Evolutionary conservation across 2,888 invertebrate genomes (phyloP).

Genomic region (Drosophila colorata): DNA sequence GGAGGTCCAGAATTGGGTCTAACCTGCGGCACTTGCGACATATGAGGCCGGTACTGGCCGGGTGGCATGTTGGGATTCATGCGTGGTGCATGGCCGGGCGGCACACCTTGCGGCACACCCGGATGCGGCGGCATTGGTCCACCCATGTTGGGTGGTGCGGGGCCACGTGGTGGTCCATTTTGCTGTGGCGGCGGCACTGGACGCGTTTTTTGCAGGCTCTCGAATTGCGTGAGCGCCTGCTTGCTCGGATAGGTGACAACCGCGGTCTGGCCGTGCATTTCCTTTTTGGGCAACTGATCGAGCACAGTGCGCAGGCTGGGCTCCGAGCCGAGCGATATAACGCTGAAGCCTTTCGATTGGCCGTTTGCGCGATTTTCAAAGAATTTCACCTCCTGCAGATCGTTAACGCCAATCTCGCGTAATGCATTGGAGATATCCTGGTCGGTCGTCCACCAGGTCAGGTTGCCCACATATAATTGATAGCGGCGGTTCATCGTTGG

Average conservation of each 20-base stretch:
- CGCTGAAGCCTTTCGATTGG: conserved; percentile 99
- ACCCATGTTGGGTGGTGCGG: conserved; percentile 84
- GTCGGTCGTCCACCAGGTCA: conserved; percentile 99
- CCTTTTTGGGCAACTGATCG: conserved; percentile 97
- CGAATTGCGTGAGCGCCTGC: conserved; percentile 93
- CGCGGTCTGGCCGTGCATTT: conserved; percentile 97
- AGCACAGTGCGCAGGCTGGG: conserved; percentile 94
- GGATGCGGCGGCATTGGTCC: conserved; percentile 86
- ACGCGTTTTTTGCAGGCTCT: conserved; percentile 96
- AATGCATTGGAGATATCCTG: conserved; percentile 97
- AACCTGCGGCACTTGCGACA: conserved; percentile 87
- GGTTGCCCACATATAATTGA: conserved; percentile 98
- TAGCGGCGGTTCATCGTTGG: conserved; percentile 92
- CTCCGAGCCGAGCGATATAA: conserved; percentile 97
- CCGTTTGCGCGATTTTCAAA: conserved; percentile 99
- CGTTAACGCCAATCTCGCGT: conserved; percentile 93
- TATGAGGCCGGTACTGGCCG: conserved; percentile 87
- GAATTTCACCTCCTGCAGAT: conserved; percentile 99
- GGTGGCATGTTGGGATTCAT: conserved; percentile 87
- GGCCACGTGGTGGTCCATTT: conserved; percentile 86
- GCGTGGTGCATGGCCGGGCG: conserved; percentile 86
- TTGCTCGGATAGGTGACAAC: conserved; percentile 98
- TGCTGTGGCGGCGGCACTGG: conserved; percentile 90
- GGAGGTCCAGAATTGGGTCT: conserved; percentile 88
- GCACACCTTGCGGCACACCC: conserved; percentile 84